Evolutionary conservation across 2,888 invertebrate species (phyloP).

Genomic region (Athalia circularis): DNA sequence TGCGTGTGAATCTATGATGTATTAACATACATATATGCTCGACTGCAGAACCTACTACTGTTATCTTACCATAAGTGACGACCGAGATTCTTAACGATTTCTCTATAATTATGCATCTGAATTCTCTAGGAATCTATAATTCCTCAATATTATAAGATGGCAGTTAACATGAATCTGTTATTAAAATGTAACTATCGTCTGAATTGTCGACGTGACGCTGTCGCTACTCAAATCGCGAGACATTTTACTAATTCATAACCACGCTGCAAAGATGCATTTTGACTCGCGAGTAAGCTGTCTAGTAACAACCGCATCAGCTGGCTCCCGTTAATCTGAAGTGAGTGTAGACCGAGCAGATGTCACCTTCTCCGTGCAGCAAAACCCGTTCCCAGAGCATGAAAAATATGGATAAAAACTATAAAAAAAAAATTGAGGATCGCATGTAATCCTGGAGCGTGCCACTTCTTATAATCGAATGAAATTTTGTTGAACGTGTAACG

Average conservation of each 20-base stretch:
- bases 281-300: too few species aligned
- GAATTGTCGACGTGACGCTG: too few species aligned
- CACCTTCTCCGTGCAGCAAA: slow-evolving; percentile 23
- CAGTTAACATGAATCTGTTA: too few species aligned
- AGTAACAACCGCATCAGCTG: not conserved
- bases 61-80: slow-evolving; percentile 40
- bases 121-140: not conserved
- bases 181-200: too few species aligned
- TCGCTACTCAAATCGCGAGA: too few species aligned
- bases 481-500: not conserved
- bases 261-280: too few species aligned
- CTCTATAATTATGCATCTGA: not conserved
- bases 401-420: not conserved
- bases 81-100: slow-evolving; percentile 44
- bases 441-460: slow-evolving; percentile 38
- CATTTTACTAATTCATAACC: too few species aligned
- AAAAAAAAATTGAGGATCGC: slow-evolving; percentile 18
- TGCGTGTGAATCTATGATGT: slow-evolving; percentile 20
- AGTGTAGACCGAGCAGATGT: slow-evolving; percentile 28
- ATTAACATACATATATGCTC: slow-evolving; percentile 35
- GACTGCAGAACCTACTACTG: slow-evolving; percentile 49
- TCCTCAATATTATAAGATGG: too few species aligned
- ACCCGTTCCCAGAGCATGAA: slow-evolving; percentile 15
- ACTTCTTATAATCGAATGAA: slow-evolving; percentile 36
- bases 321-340: slow-evolving; percentile 27